Evolutionary conservation across 1,140 invertebrate genomes (phyloP).

Genomic region (Cryptotermes secundus): DNA sequence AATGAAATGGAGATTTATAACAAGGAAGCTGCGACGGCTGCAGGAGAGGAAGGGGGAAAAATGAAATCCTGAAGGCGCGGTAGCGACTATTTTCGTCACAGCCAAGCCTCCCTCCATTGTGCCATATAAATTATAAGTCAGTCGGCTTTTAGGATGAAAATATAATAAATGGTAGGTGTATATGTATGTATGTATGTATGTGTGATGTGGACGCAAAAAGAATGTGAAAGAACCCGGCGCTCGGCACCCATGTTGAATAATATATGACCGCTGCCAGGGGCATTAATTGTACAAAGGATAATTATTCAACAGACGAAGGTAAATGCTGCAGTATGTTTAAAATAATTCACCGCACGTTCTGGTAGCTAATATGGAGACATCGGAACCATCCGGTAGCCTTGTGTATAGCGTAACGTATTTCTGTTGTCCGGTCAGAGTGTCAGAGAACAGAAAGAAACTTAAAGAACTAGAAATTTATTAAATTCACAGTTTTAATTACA

Average conservation of each 20-base stretch:
- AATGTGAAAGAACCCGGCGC: background rate
- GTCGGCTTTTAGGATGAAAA: background rate
- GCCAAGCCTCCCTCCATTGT: background rate
- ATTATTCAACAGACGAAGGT: background rate
- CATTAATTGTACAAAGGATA: background rate
- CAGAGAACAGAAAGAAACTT: too few relatives aligned
- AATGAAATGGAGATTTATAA: slow-evolving; percentile 5
- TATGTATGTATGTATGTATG: background rate
- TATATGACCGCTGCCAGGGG: too few relatives aligned
- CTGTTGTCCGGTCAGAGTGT: too few relatives aligned
- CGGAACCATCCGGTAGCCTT: too few relatives aligned
- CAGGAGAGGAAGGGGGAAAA: background rate
- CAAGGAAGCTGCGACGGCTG: background rate
- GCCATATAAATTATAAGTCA: background rate
- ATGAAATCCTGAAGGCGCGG: background rate
- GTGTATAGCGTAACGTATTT: too few relatives aligned
- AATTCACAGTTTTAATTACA: too few relatives aligned
- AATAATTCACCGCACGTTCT: too few relatives aligned
- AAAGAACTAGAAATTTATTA: too few relatives aligned
- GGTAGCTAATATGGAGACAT: too few relatives aligned
- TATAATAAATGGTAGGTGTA: background rate
- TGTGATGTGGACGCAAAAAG: background rate
- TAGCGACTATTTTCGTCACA: background rate
- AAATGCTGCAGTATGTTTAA: background rate
- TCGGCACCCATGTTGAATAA: too few relatives aligned